Percentiles rank a stretch among this genome's conserved stretches.
Evolutionary conservation across 2,113 vertebrate species (phyloP).

Genomic region (Mugil cephalus): DNA sequence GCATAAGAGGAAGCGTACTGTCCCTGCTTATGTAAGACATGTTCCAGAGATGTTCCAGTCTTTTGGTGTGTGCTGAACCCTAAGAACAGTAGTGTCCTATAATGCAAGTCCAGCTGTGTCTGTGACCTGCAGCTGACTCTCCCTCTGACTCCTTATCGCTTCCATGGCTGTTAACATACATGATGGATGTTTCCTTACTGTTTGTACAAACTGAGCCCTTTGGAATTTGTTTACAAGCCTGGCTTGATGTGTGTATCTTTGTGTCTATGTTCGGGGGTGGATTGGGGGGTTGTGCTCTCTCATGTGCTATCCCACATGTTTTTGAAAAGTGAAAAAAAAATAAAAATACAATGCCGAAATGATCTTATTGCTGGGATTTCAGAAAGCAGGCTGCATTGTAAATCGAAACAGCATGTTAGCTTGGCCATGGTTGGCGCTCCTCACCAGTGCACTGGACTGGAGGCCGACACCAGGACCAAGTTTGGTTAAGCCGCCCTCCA

Average conservation of each 20-base stretch:
- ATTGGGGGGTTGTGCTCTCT: constrained; percentile 43
- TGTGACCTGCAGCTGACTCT: constrained; percentile 47
- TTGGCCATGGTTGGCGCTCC: constrained; percentile 25
- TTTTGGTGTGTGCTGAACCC: too few relatives aligned
- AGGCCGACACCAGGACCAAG: constrained; percentile 24
- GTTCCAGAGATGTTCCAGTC: too few relatives aligned
- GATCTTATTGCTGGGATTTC: constrained; percentile 34
- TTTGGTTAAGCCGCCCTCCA: constrained; percentile 46
- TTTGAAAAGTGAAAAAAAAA: constrained; percentile 21
- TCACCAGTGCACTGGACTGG: constrained; percentile 34
- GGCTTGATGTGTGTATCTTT: constrained; percentile 5
- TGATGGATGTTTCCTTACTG: constrained; percentile 50
- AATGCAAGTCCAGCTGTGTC: constrained; percentile 9
- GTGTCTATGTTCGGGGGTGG: background rate
- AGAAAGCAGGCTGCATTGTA: constrained; percentile 24
- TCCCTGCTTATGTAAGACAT: background rate
- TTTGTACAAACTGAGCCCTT: constrained; percentile 54
- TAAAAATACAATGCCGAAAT: constrained; percentile 27
- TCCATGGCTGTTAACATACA: constrained; percentile 38
- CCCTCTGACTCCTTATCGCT: constrained; percentile 22
- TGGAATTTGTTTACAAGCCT: constrained; percentile 67
- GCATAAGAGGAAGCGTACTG: background rate
- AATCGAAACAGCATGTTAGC: constrained; percentile 54
- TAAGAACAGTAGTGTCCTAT: constrained; percentile 23
- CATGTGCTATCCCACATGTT: constrained; percentile 45